Base-by-base conservation (phyloP, 2,888 invertebrate genomes). In the Acrocera orbiculus region DNA sequence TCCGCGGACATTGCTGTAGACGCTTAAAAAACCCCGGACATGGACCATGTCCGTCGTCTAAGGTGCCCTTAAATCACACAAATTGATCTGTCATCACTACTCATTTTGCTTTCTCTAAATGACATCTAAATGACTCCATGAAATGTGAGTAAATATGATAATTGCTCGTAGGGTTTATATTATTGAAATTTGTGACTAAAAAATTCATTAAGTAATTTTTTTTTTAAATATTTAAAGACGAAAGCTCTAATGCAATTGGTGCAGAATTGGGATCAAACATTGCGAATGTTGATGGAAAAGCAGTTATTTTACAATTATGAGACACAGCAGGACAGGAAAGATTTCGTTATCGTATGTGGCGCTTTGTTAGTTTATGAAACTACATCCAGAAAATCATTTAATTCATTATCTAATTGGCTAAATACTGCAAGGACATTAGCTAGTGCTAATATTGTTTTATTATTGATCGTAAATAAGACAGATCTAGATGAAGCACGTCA, bases 321-420 rank as follows among this genome's bases (percentile, higher is more conserved):
- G 73, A 73, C 46, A 74, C 73, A n/a, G 42, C 42, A 10, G 43
- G 42, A 8, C 44, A 45, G 27, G 43, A 44, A 29, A 32, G 40
- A 24, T 49, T 49, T 44, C 65, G 66, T 45, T 66, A 67, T 14
- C 69, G 89, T 89, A 10, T 89, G 89, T 30, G 89, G 89, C n/a
- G 89, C 89, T 20, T 63, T 89, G 20, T 65, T 90, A 16, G 89
- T 89, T 0, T 90, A 87, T 56, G 89, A 90, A 51, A 81, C 86
- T 41, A 85, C 87, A 27, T 76, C 85, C 30, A 67, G 89, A 34
- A 87, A 89, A 53, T 89, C 89, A n/a, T 90, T 89, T 54, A 87
- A 87, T 62, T 85, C 87, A 36, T 62, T 89, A 37, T 73, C 79
- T 3, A 85, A 85, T 47, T 89, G 89, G 89, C 59, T 83, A 31